These are phyloP conservation scores for Danaus chrysippus DNA, from an alignment of 2,888 invertebrate species.

Conservation along the genomic window DNA sequence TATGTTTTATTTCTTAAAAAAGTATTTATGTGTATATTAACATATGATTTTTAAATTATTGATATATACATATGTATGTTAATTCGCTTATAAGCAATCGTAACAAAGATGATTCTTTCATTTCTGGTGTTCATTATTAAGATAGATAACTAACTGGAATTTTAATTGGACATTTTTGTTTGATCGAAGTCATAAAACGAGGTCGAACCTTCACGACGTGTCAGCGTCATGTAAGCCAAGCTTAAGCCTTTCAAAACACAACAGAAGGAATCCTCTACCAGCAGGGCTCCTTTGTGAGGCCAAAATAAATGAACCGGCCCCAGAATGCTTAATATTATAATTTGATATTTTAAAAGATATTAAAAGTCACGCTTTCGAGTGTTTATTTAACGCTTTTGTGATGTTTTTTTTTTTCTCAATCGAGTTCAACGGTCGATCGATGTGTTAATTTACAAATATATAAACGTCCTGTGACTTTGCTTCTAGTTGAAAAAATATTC, in stretches of 20 bases:
- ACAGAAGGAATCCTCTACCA: slow-evolving; percentile 41
- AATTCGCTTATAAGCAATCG: too few relatives aligned
- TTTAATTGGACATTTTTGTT: too few relatives aligned
- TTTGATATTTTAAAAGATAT: slow-evolving; percentile 78
- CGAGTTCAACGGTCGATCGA: slow-evolving; percentile 22
- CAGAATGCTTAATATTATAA: slow-evolving; percentile 75
- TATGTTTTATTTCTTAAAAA: too few relatives aligned
- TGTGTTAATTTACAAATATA: slow-evolving; percentile 24
- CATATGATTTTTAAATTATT: too few relatives aligned
- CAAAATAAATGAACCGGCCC: slow-evolving; percentile 68
- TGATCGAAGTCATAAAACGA: too few relatives aligned
- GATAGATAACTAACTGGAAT: too few relatives aligned
- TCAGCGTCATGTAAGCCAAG: slow-evolving; percentile 32
- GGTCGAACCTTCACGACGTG: neutral
- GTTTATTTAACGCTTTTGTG: slow-evolving; percentile 66
- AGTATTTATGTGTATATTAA: too few relatives aligned
- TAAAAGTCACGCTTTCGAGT: slow-evolving; percentile 73
- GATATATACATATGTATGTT: too few relatives aligned
- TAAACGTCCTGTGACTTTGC: neutral
- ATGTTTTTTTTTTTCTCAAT: slow-evolving; percentile 13
- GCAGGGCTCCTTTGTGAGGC: slow-evolving; percentile 64
- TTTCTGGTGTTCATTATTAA: too few relatives aligned
- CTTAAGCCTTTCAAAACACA: slow-evolving; percentile 35
- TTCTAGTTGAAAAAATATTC: neutral
- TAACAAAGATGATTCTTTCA: too few relatives aligned